Base-by-base conservation (phyloP, 2,888 invertebrate genomes). In the Lasioglossum morio region DNA sequence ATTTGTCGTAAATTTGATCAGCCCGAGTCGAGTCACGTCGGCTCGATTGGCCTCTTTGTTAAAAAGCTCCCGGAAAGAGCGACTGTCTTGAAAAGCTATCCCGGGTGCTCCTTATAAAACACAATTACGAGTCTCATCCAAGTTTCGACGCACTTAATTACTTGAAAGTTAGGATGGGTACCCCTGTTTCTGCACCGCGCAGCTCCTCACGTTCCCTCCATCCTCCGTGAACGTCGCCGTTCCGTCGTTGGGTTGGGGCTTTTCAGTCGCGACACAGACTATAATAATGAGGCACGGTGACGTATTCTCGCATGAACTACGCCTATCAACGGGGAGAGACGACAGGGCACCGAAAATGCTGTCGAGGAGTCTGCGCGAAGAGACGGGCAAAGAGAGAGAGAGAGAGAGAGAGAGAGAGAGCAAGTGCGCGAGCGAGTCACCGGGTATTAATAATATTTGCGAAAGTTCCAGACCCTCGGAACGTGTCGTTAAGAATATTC, bases 91-190 rank as follows among this genome's bases (percentile, higher is more conserved):
- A 86, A 89, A 89, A 88, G 87, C 74, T 77, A 82, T 86, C 82
- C 77, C 76, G 53, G 82, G 73, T 73, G 86, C 73, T 84, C 81
- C 90, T 91, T 92, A 87, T 92, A 93, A 93, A 94, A 94, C 90
- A 92, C 92, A 94, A 94, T 94, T 94, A 94, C 92, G 89, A 91
- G 91, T 90, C 91, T 92, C 88, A 92, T 92, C 90, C 88, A 91
- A 93, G 92, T 94, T 93, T 92, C 88, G 90, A 92, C 93, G 93
- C 92, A 93, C 93, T 93, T 94, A 94, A 94, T 94, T 94, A 93
- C 91, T 90, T 79, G 90, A 92, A 92, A 93, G 92, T 93, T 93
- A 57, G 83, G 69, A 57, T 73, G 82, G 19, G 77, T 73, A 63
- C n/a, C 72, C 72, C 69, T 80, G 83, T 84, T 86, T 81, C 85